Base-by-base conservation (phyloP, 2,797 vertebrate genomes). In the Amblyopsis hoosieri region DNA sequence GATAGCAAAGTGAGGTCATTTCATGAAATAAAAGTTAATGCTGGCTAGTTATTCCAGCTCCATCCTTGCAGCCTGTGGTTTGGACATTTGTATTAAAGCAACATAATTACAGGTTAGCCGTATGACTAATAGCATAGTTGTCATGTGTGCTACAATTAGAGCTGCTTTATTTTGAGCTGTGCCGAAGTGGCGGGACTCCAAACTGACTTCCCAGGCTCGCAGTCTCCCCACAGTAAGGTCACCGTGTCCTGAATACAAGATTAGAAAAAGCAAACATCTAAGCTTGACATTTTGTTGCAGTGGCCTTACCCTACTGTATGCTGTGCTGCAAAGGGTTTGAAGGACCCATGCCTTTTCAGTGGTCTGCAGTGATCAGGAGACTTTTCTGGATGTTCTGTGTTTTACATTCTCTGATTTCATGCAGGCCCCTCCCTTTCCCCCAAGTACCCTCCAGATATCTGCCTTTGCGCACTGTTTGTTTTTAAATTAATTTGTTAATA, bases 51-150 rank as follows among this genome's bases (percentile, higher is more conserved):
- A 60, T 61, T 77, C 53, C 13, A 9, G 8, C 49, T 10, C 42
- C 60, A 37, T 52, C 50, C 46, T 55, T 19, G 45, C 3, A 49
- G 42, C 47, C 17, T 17, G 60, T 9, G 3, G 14, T 59, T 14
- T 45, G 48, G 54, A 10, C 13, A 2, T 62, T 71, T 77, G 33
- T 63, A 73, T 71, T 67, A 59, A 76, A 72, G 55, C 45, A 64
- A n/a, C 17, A 31, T 71, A 52, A 74, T 64, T 63, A 54, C 71
- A 45, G 46, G 55, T 53, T 67, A 66, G 63, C 51, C 4, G 42
- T 11, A 50, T 10, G 61, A 54, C 15, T 53, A 53, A 52, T 52
- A 17, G 50, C 11, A 17, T 10, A 2, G 50, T 52, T 50, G 48
- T 19, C 50, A 52, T 52, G 47, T 33, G 19, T 17, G 54, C 5